These are phyloP conservation scores for Noctuana brunneofusca DNA, from an alignment of 2,888 invertebrate genomes.

Conservation along the genomic window DNA sequence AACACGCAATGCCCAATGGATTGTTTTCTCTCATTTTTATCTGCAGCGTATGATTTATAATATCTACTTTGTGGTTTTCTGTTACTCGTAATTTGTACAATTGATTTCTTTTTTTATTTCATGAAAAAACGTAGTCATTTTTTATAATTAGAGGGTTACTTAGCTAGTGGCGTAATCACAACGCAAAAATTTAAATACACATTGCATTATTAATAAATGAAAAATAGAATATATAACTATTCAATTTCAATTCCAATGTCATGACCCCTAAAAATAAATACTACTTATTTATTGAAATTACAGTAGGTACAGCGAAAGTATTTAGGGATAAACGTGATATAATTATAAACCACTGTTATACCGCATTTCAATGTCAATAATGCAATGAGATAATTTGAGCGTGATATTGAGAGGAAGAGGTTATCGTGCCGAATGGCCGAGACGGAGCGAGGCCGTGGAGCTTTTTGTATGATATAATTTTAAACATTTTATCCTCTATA, in stretches of 20 bases:
- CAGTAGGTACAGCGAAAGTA: conserved; percentile 5
- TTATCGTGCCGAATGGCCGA: conserved; percentile 41
- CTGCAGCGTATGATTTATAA: not conserved
- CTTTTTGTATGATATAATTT: conserved; percentile 17
- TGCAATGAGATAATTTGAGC: conserved; percentile 38
- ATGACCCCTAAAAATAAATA: conserved; percentile 39
- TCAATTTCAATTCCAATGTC: conserved; percentile 16
- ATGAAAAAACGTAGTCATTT: too few species aligned
- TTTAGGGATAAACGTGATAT: conserved; percentile 38
- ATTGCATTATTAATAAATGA: too few species aligned
- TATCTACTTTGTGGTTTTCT: not conserved
- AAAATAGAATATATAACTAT: too few species aligned
- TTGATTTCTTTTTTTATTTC: not conserved
- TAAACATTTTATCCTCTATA: not conserved
- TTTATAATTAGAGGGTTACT: too few species aligned
- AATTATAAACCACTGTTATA: conserved; percentile 35
- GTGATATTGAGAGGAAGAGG: conserved; percentile 48
- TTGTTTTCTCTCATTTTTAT: not conserved
- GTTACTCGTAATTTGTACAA: not conserved
- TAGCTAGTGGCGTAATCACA: too few species aligned
- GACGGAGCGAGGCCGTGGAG: conserved; percentile 34
- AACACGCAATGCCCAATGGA: conserved; percentile 2
- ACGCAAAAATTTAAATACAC: too few species aligned
- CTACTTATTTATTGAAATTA: conserved; percentile 35
- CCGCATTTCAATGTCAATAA: conserved; percentile 40